Conservation (phyloP, 2,888 invertebrate species). For the Macrosoma leucophasiata region DNA sequence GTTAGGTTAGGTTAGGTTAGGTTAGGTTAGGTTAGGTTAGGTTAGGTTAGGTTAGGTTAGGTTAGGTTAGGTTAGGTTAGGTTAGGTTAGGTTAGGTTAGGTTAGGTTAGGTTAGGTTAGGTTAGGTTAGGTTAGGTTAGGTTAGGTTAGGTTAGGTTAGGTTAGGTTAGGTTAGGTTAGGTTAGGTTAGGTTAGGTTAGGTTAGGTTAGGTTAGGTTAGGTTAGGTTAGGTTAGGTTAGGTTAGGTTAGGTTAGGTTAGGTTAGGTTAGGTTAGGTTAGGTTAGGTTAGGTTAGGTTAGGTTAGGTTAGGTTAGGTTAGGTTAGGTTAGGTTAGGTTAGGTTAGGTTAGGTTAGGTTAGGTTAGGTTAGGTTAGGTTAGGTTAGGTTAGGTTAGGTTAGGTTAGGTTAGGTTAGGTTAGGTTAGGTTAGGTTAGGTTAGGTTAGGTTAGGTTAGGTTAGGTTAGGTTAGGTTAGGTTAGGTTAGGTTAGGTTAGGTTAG, state of each 20-base stretch:
- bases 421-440: neutral
- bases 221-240: neutral
- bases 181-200: neutral
- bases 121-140: neutral
- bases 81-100: neutral
- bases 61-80: neutral
- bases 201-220: neutral
- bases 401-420: neutral
- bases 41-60: neutral
- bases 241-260: neutral
- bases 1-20: neutral
- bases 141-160: neutral
- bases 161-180: neutral
- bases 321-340: neutral
- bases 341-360: neutral
- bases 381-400: neutral
- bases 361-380: neutral
- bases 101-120: neutral
- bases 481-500: neutral
- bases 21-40: neutral
- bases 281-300: neutral
- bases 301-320: neutral
- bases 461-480: neutral
- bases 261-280: neutral
- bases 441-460: neutral